Percentiles rank a stretch among this genome's conserved stretches.
Conservation (phyloP, 2,113 vertebrate genomes). For the Onychostoma macrolepis region DNA sequence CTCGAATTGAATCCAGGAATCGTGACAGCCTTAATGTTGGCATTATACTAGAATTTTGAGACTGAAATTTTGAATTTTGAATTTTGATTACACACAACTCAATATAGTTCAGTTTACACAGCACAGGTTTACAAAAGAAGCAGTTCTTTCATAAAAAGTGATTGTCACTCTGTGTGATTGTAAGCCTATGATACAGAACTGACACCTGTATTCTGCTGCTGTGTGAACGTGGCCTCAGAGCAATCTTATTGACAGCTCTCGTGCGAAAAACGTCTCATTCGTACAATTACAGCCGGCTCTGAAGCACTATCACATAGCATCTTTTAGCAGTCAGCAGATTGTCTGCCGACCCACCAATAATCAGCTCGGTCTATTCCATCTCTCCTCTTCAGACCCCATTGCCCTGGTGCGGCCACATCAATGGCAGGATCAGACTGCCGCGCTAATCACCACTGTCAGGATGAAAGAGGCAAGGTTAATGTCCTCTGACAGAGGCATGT, state of each 20-base stretch:
- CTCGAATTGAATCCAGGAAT: no score
- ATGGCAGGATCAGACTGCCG: slow-evolving; percentile 78
- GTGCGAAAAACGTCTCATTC: background rate
- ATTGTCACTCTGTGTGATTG: background rate
- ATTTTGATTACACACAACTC: background rate
- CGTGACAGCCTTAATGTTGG: background rate
- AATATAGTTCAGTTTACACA: no score
- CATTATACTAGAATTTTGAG: background rate
- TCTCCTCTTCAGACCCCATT: slow-evolving; percentile 73
- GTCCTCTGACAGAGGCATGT: slow-evolving; percentile 79
- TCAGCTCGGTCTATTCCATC: slow-evolving; percentile 70
- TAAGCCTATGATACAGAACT: background rate
- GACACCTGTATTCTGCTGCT: background rate
- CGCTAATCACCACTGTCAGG: slow-evolving; percentile 86
- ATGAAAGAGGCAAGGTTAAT: slow-evolving; percentile 87
- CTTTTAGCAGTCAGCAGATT: slow-evolving; percentile 84
- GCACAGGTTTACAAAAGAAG: no score
- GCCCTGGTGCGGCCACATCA: slow-evolving; percentile 69
- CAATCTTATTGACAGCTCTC: background rate
- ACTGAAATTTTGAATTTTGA: background rate
- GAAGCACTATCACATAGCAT: slow-evolving; percentile 83
- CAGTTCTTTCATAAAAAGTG: background rate
- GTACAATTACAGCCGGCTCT: slow-evolving; percentile 68
- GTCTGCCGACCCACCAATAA: slow-evolving; percentile 69
- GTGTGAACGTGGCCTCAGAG: background rate